A percentile compares a stretch with the other conserved stretches of the same genome.
phyloP scores from a whole-genome alignment of 2,113 vertebrate genomes.

The Tychaedon coryphoeus region DNA sequence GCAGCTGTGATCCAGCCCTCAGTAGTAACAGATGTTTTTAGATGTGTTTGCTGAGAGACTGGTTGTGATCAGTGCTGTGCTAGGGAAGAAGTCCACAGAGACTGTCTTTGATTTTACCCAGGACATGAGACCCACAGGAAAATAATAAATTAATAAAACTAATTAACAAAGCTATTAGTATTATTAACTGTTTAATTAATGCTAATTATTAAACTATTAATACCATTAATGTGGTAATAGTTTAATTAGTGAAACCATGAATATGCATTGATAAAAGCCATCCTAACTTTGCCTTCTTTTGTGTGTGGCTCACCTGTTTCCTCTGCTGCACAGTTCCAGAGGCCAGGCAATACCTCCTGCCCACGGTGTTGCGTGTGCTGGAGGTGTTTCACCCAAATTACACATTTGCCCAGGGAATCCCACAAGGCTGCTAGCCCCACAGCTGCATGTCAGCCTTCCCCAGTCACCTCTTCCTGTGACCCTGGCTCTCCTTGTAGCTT shows the following conservation, averaged over 20 bases:
- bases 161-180: neutral
- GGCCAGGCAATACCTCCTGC: neutral
- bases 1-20: neutral
- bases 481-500: neutral
- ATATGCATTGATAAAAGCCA: neutral
- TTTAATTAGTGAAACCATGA: neutral
- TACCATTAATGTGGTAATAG: neutral
- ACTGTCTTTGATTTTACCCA: neutral
- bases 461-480: neutral
- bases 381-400: neutral
- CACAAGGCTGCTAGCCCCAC: neutral
- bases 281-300: neutral
- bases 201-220: too few species aligned
- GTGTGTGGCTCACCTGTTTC: neutral
- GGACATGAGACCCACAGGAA: neutral
- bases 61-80: neutral
- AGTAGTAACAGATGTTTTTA: neutral
- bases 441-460: neutral
- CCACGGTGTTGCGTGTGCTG: fast-evolving
- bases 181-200: neutral
- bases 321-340: neutral
- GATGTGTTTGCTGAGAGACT: neutral
- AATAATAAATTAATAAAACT: neutral
- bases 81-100: neutral
- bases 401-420: neutral